phyloP scores from a whole-genome alignment of 2,113 vertebrate species.

The Onychostoma macrolepis region DNA sequence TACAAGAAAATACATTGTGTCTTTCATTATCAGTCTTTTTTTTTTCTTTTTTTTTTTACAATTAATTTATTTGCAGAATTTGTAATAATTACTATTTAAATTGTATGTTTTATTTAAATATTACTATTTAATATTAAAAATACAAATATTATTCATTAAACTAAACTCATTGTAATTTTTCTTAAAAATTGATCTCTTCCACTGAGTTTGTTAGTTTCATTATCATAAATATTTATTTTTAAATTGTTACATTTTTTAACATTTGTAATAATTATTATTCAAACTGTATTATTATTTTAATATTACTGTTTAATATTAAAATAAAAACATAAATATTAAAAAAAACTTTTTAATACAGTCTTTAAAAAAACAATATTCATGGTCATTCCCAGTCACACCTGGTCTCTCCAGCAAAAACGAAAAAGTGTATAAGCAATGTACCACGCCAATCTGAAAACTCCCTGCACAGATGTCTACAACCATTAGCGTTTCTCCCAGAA shows the following conservation, averaged over 20 bases:
- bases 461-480: slow-evolving; percentile 3
- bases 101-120: not conserved
- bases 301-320: too few species aligned
- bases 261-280: too few species aligned
- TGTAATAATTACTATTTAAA: not conserved
- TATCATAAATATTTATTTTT: too few species aligned
- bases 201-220: too few species aligned
- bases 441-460: not conserved
- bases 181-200: too few species aligned
- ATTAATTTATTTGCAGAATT: not conserved
- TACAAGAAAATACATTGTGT: not conserved
- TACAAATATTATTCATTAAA: not conserved
- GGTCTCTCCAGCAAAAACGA: not conserved
- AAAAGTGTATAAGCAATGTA: slow-evolving; percentile 22
- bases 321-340: not conserved
- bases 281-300: too few species aligned
- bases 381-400: not conserved
- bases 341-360: too few species aligned
- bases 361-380: not conserved
- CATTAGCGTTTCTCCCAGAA: not conserved
- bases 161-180: not conserved
- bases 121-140: not conserved
- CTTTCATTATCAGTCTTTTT: too few species aligned
- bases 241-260: too few species aligned
- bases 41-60: too few species aligned